Evolutionary conservation across 2,113 vertebrate genomes (phyloP).

Genomic region (Malurus elegans): DNA sequence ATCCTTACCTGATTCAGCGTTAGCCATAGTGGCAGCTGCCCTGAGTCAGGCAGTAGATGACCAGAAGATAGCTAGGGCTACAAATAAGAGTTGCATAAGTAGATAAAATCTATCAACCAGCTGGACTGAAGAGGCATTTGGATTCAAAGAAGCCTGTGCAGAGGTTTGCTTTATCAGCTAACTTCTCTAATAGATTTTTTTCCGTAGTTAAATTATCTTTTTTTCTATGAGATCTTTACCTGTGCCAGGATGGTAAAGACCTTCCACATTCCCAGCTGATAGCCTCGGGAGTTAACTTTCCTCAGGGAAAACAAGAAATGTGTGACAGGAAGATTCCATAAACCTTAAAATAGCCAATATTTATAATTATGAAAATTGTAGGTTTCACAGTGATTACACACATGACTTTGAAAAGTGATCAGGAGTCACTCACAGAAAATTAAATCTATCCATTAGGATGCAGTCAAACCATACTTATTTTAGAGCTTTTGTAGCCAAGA

Average conservation of each 20-base stretch:
- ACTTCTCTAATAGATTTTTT: not conserved
- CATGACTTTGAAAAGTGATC: slow-evolving; percentile 30
- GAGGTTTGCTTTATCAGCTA: not conserved
- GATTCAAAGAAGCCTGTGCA: not conserved
- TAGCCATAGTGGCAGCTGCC: not conserved
- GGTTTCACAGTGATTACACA: slow-evolving; percentile 36
- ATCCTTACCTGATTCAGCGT: not conserved
- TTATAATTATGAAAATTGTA: slow-evolving; percentile 35
- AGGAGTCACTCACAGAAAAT: not conserved
- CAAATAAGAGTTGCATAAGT: not conserved
- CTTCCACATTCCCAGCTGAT: not conserved
- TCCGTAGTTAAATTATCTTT: not conserved
- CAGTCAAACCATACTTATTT: not conserved
- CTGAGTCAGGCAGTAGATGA: not conserved
- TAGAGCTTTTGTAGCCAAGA: not conserved
- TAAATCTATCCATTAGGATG: not conserved
- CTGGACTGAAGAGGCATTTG: not conserved
- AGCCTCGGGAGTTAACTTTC: not conserved
- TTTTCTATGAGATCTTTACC: not conserved
- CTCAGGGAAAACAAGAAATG: not conserved
- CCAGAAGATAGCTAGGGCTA: not conserved
- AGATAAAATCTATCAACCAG: not conserved
- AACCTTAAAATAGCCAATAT: slow-evolving; percentile 30
- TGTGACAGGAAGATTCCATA: slow-evolving; percentile 1
- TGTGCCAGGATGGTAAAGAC: not conserved